phyloP scores from a whole-genome alignment of 2,797 vertebrate genomes.

The Saxicola maurus region DNA sequence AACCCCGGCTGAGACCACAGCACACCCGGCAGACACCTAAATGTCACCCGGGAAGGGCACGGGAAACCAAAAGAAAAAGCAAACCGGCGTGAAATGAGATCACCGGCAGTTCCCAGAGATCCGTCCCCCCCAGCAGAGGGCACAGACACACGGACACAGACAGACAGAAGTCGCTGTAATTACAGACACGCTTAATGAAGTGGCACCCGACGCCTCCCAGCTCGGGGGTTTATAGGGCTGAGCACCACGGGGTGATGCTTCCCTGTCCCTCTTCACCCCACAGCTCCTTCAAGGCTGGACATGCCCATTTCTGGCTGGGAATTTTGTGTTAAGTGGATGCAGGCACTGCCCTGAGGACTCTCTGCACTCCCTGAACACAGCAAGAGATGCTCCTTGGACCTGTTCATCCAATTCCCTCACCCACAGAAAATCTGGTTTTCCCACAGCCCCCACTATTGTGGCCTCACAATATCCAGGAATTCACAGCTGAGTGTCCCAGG shows the following conservation, averaged over 20 bases:
- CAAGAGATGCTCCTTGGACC: neutral
- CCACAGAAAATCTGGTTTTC: neutral
- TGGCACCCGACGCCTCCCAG: fast-evolving
- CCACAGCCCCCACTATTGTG: neutral
- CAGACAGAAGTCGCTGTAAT: neutral
- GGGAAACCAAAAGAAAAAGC: neutral
- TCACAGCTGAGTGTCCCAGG: neutral
- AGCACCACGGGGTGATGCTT: neutral
- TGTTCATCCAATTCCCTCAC: neutral
- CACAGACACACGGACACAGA: neutral
- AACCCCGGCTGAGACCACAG: neutral
- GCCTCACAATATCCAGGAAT: neutral
- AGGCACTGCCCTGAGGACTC: neutral
- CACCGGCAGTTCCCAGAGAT: neutral
- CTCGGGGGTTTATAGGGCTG: neutral
- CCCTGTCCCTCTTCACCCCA: neutral
- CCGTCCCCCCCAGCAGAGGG: neutral
- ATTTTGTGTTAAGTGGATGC: neutral
- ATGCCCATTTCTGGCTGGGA: neutral
- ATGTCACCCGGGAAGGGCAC: neutral
- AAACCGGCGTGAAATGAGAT: neutral
- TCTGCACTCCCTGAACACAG: neutral
- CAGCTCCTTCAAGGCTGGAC: neutral
- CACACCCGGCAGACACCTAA: neutral
- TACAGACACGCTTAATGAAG: neutral